Conservation (phyloP, 2,888 invertebrate species). For the Drosophila mimetica region DNA sequence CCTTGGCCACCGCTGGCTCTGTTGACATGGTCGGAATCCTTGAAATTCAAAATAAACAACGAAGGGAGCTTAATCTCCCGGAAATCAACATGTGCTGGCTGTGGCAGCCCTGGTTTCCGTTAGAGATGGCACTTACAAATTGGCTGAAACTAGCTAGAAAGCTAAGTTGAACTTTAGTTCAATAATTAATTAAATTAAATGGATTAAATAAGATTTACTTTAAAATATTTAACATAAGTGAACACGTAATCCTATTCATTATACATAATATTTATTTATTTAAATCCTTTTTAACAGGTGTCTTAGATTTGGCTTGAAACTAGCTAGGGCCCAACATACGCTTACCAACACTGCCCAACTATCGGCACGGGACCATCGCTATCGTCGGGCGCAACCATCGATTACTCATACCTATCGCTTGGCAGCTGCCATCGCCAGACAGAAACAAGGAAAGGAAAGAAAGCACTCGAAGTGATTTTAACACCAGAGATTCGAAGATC, state of each 20-base stretch:
- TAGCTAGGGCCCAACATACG: background rate
- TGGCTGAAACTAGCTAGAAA: background rate
- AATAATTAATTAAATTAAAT: background rate
- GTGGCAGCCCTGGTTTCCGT: slow-evolving; percentile 16
- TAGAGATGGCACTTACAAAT: background rate
- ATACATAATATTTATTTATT: too few species aligned
- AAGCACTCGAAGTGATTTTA: slow-evolving; percentile 32
- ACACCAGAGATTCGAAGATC: slow-evolving; percentile 2
- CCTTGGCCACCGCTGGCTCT: slow-evolving; percentile 86
- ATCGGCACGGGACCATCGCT: slow-evolving; percentile 3
- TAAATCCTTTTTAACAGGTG: too few species aligned
- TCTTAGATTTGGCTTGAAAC: background rate
- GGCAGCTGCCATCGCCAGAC: slow-evolving; percentile 13
- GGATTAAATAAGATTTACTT: too few species aligned
- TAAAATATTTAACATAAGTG: too few species aligned
- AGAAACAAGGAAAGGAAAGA: slow-evolving; percentile 30
- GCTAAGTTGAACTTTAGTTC: too few species aligned
- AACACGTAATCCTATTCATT: too few species aligned
- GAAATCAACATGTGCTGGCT: slow-evolving; percentile 17
- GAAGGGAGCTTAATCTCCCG: background rate
- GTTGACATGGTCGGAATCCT: slow-evolving; percentile 62
- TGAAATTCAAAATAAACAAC: slow-evolving; percentile 25
- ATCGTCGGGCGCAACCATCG: slow-evolving; percentile 7
- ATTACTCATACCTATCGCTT: slow-evolving; percentile 18
- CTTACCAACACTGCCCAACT: background rate